Evolutionary conservation across 2,797 vertebrate species (phyloP), one percentile per base, ranked within the genome.

Genomic region (Gorsachius magnificus): DNA sequence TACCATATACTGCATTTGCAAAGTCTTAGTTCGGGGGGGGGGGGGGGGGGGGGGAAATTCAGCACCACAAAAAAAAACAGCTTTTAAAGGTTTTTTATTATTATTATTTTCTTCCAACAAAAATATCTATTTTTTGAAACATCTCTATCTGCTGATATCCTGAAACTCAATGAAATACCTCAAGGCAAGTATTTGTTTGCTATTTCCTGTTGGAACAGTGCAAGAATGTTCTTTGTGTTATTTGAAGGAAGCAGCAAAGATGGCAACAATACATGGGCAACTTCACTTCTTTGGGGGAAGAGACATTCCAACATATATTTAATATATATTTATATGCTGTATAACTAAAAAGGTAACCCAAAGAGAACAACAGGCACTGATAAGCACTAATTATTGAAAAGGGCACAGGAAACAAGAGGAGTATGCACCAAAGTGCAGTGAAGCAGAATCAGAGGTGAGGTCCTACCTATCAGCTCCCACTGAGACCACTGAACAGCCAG

Each of bases 191-290:
- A 96, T 35, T 94, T 89, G 78, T 92, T 96, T 20, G 51, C 71
- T 88, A 96, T 91, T 97, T 97, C 91, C 94, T 97, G 74, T 87
- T 93, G 83, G 88, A 94, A 83, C 83, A 87, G 83, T 22, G 19
- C 65, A 97, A 92, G 94, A 96, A 96, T 87, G 93, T 95, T 96
- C 65, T 94, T 63, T 93, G 43, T 89, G 51, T 81, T 71, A 93
- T 90, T 95, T 91, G 89, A 93, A 95, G 56, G 50, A 90, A 96
- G 82, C 41, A 94, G 66, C 50, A 95, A 94, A 93, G 26, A 90
- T 53, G 28, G 46, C 63, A 96, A 96, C 33, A 92, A 48, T 89
- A 92, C 36, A n/a, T 22, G 68, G 78, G 33, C 94, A 72, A 92
- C 51, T 93, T 94, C 43, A 80, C 36, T 85, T 94, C 88, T 89